phyloP scores from a whole-genome alignment of 2,113 vertebrate species.

The Oncorhynchus tshawytscha region DNA sequence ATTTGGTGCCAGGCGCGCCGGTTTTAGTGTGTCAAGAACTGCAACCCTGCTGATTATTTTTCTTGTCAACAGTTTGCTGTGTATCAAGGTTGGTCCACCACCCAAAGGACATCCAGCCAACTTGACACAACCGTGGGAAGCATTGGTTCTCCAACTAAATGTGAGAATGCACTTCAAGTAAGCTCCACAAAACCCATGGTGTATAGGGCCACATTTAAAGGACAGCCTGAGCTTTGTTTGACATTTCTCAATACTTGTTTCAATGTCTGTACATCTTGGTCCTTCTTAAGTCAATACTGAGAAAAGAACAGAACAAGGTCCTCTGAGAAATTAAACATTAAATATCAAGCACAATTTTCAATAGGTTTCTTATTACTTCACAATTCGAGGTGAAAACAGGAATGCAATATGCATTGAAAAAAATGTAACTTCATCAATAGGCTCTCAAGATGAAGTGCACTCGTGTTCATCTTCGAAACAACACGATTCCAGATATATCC shows the following conservation, averaged over 20 bases:
- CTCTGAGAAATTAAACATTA: slow-evolving; percentile 12
- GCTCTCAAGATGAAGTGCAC: slow-evolving; percentile 44
- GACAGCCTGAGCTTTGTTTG: slow-evolving; percentile 26
- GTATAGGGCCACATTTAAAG: slow-evolving; percentile 34
- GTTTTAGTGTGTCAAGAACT: too few species aligned
- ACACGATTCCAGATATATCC: slow-evolving; percentile 48
- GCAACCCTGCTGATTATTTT: too few species aligned
- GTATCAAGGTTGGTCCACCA: too few species aligned
- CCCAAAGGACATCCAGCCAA: too few species aligned
- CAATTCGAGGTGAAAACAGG: slow-evolving; percentile 26
- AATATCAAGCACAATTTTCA: not conserved
- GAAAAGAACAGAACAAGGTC: not conserved
- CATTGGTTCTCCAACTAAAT: slow-evolving; percentile 6
- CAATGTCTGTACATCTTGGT: not conserved
- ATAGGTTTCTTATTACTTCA: slow-evolving; percentile 19
- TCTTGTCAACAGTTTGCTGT: too few species aligned
- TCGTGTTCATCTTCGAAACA: not conserved
- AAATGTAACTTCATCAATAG: slow-evolving; percentile 51
- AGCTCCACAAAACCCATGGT: slow-evolving; percentile 21
- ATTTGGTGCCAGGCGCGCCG: too few species aligned
- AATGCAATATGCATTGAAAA: slow-evolving; percentile 21
- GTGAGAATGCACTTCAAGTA: slow-evolving; percentile 29
- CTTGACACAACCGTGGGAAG: too few species aligned
- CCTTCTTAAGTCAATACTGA: not conserved
- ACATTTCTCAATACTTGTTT: slow-evolving; percentile 10